A percentile compares a stretch with the other conserved stretches of the same genome.
These are phyloP conservation scores for Chrysina gloriosa DNA, from an alignment of 2,888 invertebrate genomes.

Conservation along the genomic window DNA sequence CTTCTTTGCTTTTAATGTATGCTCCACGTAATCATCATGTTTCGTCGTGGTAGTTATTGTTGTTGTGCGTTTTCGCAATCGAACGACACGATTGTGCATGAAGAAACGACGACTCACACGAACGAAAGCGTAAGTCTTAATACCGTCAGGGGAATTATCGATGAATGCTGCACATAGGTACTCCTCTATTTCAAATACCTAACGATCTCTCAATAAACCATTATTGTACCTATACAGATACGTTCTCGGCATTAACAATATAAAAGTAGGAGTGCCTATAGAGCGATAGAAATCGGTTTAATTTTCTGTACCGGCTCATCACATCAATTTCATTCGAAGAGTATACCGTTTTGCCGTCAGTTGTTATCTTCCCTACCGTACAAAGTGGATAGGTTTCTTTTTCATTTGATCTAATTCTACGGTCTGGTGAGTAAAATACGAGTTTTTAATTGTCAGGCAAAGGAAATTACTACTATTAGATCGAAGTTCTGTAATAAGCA, in stretches of 20 bases:
- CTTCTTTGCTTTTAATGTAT: conserved; percentile 5
- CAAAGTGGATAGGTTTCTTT: neutral
- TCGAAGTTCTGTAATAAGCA: neutral
- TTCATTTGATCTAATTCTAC: conserved; percentile 3
- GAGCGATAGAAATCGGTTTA: conserved; percentile 24
- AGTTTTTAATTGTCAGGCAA: conserved; percentile 2
- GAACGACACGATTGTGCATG: conserved; percentile 22
- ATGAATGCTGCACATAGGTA: conserved; percentile 24
- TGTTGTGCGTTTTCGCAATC: conserved; percentile 13
- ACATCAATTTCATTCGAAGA: conserved; percentile 15
- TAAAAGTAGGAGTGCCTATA: conserved; percentile 31
- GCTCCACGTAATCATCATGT: conserved; percentile 4
- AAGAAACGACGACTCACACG: conserved; percentile 13
- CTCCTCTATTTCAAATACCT: conserved; percentile 35
- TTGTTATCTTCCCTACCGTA: neutral
- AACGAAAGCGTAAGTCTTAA: conserved; percentile 26
- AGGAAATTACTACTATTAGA: neutral
- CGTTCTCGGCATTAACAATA: conserved; percentile 26
- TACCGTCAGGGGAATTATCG: conserved; percentile 31
- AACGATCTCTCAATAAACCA: conserved; percentile 19
- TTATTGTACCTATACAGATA: neutral
- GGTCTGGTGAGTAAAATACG: conserved; percentile 22
- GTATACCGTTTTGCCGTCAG: neutral
- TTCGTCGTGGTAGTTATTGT: conserved; percentile 6
- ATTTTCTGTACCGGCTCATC: conserved; percentile 24